phyloP scores from a whole-genome alignment of 2,888 invertebrate genomes.

The Maniola hyperantus region DNA sequence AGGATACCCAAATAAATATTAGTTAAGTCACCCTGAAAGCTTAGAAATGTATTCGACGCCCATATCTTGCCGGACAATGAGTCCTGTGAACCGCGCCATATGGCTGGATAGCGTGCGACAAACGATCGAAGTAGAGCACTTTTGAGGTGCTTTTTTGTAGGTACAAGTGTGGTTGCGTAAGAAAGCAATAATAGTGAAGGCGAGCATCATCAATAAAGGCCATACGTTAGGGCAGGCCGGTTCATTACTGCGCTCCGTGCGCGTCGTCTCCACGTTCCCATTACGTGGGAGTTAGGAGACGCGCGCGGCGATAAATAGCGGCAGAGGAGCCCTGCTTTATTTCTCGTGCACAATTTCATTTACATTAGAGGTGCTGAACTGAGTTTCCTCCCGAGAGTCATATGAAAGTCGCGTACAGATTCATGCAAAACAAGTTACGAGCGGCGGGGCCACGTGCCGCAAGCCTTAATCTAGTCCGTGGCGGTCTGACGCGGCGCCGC shows the following conservation, averaged over 20 bases:
- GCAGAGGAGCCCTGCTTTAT: conserved; percentile 75
- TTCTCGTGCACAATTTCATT: conserved; percentile 80
- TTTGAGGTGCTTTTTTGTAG: conserved; percentile 23
- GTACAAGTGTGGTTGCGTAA: conserved; percentile 18
- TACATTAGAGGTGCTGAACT: conserved; percentile 78
- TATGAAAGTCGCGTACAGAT: conserved; percentile 75
- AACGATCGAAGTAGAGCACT: conserved; percentile 10
- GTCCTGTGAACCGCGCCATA: conserved; percentile 31
- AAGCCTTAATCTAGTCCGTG: conserved; percentile 71
- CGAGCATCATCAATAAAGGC: conserved; percentile 76
- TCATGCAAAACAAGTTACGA: conserved; percentile 78
- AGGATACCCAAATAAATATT: conserved; percentile 7
- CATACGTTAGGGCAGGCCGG: conserved; percentile 73
- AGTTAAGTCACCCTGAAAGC: conserved; percentile 13
- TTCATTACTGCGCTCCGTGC: conserved; percentile 71
- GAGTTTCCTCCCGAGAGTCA: conserved; percentile 70
- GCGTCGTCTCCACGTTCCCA: conserved; percentile 72
- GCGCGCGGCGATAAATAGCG: conserved; percentile 76
- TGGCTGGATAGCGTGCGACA: conserved; percentile 23
- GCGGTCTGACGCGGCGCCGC: conserved; percentile 57
- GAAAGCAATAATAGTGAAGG: conserved; percentile 39
- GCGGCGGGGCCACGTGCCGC: conserved; percentile 64
- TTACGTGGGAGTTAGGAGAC: conserved; percentile 77
- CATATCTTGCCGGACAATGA: conserved; percentile 9
- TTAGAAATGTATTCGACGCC: conserved; percentile 15